These are phyloP conservation scores for Eutolmus rufibarbis DNA, from an alignment of 2,888 invertebrate species.

Conservation along the genomic window DNA sequence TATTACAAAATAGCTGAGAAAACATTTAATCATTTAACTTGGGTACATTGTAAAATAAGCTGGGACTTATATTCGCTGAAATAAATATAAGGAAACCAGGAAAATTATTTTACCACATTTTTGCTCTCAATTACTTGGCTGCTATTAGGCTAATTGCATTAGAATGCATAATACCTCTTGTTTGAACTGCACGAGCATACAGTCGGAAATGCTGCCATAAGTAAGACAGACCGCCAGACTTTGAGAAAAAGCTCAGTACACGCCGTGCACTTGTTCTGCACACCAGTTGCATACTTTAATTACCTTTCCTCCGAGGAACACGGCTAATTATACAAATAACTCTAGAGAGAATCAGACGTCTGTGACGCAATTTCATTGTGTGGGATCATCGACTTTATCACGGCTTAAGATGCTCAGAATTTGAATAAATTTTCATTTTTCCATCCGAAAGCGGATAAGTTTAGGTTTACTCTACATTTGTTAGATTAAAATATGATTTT, in stretches of 20 bases:
- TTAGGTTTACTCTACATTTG: too few species aligned
- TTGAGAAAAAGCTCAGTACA: background rate
- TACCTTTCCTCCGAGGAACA: background rate
- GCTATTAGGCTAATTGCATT: background rate
- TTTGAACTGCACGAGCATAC: background rate
- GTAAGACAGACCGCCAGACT: background rate
- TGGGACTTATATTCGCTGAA: too few species aligned
- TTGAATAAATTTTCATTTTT: background rate
- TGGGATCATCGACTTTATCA: background rate
- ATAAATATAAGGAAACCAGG: background rate
- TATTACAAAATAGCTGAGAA: too few species aligned
- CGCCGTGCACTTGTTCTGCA: background rate
- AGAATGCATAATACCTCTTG: background rate
- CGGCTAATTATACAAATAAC: background rate
- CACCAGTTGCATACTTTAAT: background rate
- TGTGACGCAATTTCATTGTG: background rate
- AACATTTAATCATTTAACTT: too few species aligned
- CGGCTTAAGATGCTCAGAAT: background rate
- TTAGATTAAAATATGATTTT: too few species aligned
- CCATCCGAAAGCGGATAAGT: too few species aligned
- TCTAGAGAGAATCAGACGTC: background rate
- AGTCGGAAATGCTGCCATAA: background rate
- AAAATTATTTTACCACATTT: background rate
- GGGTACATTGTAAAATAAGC: too few species aligned
- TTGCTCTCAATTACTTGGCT: background rate